phyloP scores from a whole-genome alignment of 2,888 invertebrate genomes.

The Hecatera dysodea region DNA sequence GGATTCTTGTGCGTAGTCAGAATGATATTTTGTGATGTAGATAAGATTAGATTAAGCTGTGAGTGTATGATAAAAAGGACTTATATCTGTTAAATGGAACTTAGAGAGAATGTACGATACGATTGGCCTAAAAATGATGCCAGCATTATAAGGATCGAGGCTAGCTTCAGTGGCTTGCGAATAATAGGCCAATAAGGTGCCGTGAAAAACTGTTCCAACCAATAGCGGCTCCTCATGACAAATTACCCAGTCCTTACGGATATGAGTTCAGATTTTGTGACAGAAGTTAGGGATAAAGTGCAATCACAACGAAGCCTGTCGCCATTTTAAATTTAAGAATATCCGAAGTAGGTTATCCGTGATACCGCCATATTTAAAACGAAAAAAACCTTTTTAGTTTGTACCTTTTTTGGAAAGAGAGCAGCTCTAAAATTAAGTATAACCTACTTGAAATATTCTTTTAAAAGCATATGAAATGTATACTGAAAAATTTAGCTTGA shows the following conservation, averaged over 20 bases:
- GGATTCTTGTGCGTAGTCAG: slow-evolving; percentile 79
- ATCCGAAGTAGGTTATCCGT: slow-evolving; percentile 48
- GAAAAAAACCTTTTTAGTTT: slow-evolving; percentile 9
- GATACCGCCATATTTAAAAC: slow-evolving; percentile 48
- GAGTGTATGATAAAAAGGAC: slow-evolving; percentile 52
- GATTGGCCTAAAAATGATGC: neutral
- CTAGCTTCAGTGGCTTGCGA: neutral
- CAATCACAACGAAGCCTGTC: slow-evolving; percentile 64
- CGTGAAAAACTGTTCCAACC: slow-evolving; percentile 1
- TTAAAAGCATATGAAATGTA: slow-evolving; percentile 14
- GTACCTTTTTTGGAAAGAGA: slow-evolving; percentile 21
- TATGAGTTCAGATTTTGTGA: slow-evolving; percentile 49
- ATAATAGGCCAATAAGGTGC: neutral
- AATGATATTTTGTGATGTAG: slow-evolving; percentile 85
- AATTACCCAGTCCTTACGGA: slow-evolving; percentile 30
- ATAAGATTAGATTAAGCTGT: slow-evolving; percentile 69
- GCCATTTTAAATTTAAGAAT: slow-evolving; percentile 41
- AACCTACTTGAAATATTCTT: slow-evolving; percentile 39
- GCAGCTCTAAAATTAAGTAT: slow-evolving; percentile 15
- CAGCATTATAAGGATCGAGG: neutral
- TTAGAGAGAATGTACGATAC: neutral
- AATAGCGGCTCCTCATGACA: slow-evolving; percentile 12
- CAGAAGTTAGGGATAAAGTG: slow-evolving; percentile 65
- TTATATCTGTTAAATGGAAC: slow-evolving; percentile 38
- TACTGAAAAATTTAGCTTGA: slow-evolving; percentile 13